Evolutionary conservation across 2,113 vertebrate genomes (phyloP), one percentile per base, ranked within the genome.

Genomic region (Delphinus delphis): DNA sequence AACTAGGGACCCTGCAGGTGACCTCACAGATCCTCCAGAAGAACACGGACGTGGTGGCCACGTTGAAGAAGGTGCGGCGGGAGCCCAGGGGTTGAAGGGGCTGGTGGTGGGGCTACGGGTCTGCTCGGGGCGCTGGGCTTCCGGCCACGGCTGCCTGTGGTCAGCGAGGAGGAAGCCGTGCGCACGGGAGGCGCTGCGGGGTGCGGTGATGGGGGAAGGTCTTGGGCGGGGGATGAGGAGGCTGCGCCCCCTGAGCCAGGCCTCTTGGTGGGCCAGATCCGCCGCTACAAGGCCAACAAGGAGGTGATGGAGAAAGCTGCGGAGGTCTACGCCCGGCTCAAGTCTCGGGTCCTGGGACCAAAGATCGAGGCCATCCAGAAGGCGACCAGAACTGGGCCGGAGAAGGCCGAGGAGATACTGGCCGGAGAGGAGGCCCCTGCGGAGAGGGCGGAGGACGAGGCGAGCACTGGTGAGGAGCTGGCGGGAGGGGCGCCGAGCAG

Each of bases 21-120:
- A 99, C 99, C 50, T 99, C 99, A 47, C 99, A 99, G 95, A 99
- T 99, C 96, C 99, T 99, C 28, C 99, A 99, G 97, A 99, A 99
- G 98, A 99, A 99, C 93, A 99, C 99, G 0, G 99, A 99, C 0
- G 99, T 99, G 86, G 99, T 99, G 96, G 99, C 99, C 33, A 99
- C 99, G 0, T 98, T 99, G 81, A 99, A 99, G 79, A 99, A 99
- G 99, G 99, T 99, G 87, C 0, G 13, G 7, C 1, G 1, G 36
- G 96, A 10, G 76, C 13, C 28, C 33, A 33, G 14, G 1, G 50
- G 25, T 0, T 17, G 13, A 23, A 7, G 62, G 23, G 77, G 28
- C 26, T 28, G 55, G 1, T 0, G 14, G 38, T 0, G 0, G 28
- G n/a, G 50, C 21, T 8, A 0, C 2, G 33, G n/a, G 62, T 8